phyloP scores from a whole-genome alignment of 2,113 vertebrate genomes.

The Colius striatus region DNA sequence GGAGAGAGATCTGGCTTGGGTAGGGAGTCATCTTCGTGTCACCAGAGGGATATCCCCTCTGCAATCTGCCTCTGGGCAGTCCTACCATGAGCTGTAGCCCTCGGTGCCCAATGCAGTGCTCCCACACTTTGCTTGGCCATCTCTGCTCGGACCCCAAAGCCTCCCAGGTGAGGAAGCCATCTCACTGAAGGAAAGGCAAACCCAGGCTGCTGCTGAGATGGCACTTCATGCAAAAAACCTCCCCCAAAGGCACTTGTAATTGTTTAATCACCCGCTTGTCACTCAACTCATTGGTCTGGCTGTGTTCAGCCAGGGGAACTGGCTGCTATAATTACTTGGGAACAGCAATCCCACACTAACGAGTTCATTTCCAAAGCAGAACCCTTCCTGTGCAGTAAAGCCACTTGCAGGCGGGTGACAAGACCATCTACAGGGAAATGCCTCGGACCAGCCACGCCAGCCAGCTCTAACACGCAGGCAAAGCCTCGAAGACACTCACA shows the following conservation, averaged over 20 bases:
- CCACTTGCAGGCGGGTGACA: neutral
- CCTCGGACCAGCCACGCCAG: accelerated
- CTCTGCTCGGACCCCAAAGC: neutral
- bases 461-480: neutral
- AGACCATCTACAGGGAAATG: neutral
- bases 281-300: neutral
- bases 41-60: neutral
- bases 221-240: neutral
- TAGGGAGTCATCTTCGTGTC: neutral
- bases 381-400: neutral
- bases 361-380: neutral
- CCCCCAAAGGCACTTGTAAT: neutral
- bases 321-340: neutral
- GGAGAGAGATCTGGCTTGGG: neutral
- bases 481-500: neutral
- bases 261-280: neutral
- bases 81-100: neutral
- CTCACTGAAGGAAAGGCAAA: neutral
- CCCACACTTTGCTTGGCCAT: neutral
- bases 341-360: neutral
- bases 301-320: neutral
- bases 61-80: neutral
- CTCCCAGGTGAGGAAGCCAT: accelerated
- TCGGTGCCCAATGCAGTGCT: accelerated
- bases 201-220: neutral